Evolutionary conservation across 2,113 vertebrate species (phyloP).

Genomic region (Ammodytes marinus): DNA sequence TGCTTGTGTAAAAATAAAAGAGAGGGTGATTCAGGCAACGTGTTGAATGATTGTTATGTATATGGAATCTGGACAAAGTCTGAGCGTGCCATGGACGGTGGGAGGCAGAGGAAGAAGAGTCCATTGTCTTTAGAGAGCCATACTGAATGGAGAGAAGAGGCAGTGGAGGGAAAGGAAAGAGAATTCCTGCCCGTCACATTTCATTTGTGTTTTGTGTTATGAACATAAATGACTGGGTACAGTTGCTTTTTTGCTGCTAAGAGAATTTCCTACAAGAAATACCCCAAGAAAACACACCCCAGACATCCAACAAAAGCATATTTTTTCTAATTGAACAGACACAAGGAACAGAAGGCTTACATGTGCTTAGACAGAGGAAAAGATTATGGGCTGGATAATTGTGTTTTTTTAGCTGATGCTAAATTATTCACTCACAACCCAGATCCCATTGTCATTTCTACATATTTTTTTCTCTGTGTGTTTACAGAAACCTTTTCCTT

Average conservation of each 20-base stretch:
- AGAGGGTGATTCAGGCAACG: constrained; percentile 41
- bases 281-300: neutral
- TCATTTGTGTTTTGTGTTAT: constrained; percentile 63
- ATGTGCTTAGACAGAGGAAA: constrained; percentile 33
- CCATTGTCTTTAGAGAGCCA: constrained; percentile 57
- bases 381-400: constrained; percentile 28
- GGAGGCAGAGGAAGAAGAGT: constrained; percentile 60
- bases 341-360: constrained; percentile 22
- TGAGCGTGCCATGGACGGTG: constrained; percentile 50
- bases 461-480: constrained; percentile 7
- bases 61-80: constrained; percentile 53
- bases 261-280: constrained; percentile 31
- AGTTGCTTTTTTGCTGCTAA: constrained; percentile 29
- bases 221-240: constrained; percentile 19
- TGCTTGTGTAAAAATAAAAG: constrained; percentile 48
- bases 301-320: neutral
- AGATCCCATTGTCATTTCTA: constrained; percentile 10
- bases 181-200: constrained; percentile 47
- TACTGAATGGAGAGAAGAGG: constrained; percentile 17
- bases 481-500: constrained; percentile 44
- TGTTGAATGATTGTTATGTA: constrained; percentile 64
- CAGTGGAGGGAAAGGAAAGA: constrained; percentile 50
- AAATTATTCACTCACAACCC: constrained; percentile 50
- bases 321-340: constrained; percentile 33
- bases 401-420: constrained; percentile 60